Conservation (phyloP, 2,797 vertebrate genomes). For the Paratrypauchen microcephalus region DNA sequence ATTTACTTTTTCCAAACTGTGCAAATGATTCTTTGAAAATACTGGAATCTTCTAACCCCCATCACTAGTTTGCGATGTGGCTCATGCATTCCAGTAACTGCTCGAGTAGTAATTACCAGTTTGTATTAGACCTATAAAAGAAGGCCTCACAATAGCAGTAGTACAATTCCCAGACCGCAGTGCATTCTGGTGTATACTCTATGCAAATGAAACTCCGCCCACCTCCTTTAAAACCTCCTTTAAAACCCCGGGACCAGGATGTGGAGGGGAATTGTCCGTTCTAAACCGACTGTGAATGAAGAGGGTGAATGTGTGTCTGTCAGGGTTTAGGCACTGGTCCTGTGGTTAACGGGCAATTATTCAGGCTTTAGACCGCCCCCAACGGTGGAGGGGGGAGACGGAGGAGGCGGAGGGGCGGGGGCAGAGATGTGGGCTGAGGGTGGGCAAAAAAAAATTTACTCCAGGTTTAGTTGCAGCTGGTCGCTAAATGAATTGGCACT, state of each 20-base stretch:
- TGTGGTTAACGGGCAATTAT: not conserved
- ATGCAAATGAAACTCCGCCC: not conserved
- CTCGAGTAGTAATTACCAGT: not conserved
- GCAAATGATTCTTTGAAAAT: not conserved
- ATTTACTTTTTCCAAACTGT: not conserved
- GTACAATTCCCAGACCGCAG: not conserved
- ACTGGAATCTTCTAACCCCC: no score
- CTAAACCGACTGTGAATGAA: not conserved
- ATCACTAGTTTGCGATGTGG: not conserved
- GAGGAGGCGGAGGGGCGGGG: no score
- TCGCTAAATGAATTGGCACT: no score
- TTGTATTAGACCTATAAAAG: not conserved
- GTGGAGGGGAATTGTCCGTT: not conserved
- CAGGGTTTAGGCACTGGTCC: not conserved
- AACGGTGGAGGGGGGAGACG: no score
- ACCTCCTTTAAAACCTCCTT: not conserved
- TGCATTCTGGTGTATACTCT: not conserved
- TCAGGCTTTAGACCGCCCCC: not conserved
- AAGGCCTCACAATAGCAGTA: not conserved
- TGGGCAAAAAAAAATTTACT: no score
- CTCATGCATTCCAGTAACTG: not conserved
- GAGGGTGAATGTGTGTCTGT: not conserved
- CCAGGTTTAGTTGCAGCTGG: no score
- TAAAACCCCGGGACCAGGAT: not conserved
- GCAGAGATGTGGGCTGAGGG: no score